Evolutionary conservation across 1,140 invertebrate species (phyloP), one percentile per base, ranked within the genome.

Genomic region (Agrilus planipennis): DNA sequence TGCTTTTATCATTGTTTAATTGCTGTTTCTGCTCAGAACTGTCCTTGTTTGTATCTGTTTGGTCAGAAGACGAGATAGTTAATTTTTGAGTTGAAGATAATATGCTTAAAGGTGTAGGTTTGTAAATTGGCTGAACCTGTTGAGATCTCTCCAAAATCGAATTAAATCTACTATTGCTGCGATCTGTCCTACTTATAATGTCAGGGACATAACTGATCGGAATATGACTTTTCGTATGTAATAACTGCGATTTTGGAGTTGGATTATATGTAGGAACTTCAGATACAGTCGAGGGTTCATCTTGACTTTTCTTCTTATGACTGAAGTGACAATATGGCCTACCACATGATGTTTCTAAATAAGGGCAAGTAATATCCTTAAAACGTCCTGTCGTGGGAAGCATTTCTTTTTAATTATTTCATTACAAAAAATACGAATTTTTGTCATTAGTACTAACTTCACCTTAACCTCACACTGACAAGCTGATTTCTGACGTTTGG

Each of bases 241-340:
- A 57, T 23, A 63, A 41, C 46, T 59, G 50, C 39, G 54, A 55
- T 49, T 62, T 63, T 16, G 61, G 60, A 14, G 60, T 62, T 17
- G 68, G 67, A 37, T 66, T 66, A 45, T 70, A 70, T 23, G 58
- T 62, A 12, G 67, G 66, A 12, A 56, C 56, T 34, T 36, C 47
- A 31, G 44, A 11, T 22, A 41, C n/a, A 16, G n/a, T 25, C 30
- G 10, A 34, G 12, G 15, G 23, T 34, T 31, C 20, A 27, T 54
- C 50, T 6, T 36, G 44, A 27, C 21, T 35, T 71, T 74, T 78
- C 54, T 75, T 79, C 50, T 73, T 65, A 66, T 92, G 89, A 58
- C 81, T 77, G 60, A 85, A 91, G 64, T 89, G 86, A 65, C 88
- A 92, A 62, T 89, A 86, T 14, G 86, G 84, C 54, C 88, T 73